Evolutionary conservation across 2,888 invertebrate genomes (phyloP), one percentile per base, ranked within the genome.

Genomic region (Drymonia ruficornis): DNA sequence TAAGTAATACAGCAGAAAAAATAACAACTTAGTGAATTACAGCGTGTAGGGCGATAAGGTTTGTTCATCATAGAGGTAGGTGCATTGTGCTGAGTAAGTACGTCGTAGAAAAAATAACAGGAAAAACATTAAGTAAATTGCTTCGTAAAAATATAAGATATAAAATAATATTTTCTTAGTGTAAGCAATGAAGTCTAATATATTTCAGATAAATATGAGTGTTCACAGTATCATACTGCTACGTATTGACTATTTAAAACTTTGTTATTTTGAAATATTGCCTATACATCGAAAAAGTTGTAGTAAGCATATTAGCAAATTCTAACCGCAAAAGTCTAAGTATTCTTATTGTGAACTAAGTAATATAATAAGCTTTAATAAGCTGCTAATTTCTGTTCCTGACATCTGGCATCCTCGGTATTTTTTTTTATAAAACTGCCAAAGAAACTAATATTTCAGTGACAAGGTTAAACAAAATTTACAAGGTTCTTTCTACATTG

Each of bases 101-200:
- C 23, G 7, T 34, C 34, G 3, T n/a, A 38, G 3, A 40, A 9
- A 40, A 11, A 16, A 38, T n/a, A 38, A 38, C 15, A n/a, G n/a
- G 38, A 23, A 13, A 45, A 28, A 45, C 45, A 45, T 45, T 28
- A 28, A 45, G 15, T 45, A 45, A 45, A 45, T 45, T 15, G 28
- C 23, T 15, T 44, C 1, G 23, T 28, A 28, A 8, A 28, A 13
- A 28, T 13, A 15, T 13, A 13, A 12, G 45, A n/a, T 15, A 44
- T 23, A 23, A 23, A 28, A 44, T 23, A 23, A 23, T 44, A 44
- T 23, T 44, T n/a, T 18, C n/a, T n/a, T 40, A 13, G 34, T 11
- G 11, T 34, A 9, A 34, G 34, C 7, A 11, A 13, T 4, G 34
- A 13, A 23, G 23, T 34, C 13, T 11, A 2, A 34, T 34, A 34